Evolutionary conservation across 2,113 vertebrate species (phyloP).

Genomic region (Zosterops lateralis): DNA sequence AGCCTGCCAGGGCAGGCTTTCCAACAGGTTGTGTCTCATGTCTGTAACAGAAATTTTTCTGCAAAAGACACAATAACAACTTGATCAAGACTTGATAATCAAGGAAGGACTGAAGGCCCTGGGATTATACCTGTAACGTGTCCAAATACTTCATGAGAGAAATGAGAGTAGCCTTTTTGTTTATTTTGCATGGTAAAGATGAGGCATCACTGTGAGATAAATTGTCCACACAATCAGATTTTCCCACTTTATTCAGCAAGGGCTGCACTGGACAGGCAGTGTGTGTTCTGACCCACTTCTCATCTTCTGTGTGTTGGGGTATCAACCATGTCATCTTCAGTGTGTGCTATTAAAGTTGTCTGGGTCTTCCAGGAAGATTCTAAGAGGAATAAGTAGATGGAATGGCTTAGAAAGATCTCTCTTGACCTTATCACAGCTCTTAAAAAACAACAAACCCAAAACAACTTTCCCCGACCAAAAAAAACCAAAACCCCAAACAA

Average conservation of each 20-base stretch:
- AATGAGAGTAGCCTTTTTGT: not conserved
- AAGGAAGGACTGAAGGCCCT: not conserved
- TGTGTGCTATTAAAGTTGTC: not conserved
- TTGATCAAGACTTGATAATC: not conserved
- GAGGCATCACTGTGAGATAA: not conserved
- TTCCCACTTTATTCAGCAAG: not conserved
- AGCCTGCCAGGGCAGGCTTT: not conserved
- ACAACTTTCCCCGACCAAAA: too few species aligned
- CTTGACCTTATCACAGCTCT: not conserved
- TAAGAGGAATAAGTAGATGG: not conserved
- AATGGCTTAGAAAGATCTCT: not conserved
- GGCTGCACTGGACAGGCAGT: not conserved
- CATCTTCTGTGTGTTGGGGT: fast-evolving
- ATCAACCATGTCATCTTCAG: not conserved
- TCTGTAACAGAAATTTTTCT: not conserved
- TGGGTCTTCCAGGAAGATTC: not conserved
- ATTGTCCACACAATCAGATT: fast-evolving
- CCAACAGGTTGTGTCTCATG: not conserved
- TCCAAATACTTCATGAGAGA: not conserved
- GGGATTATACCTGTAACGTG: fast-evolving
- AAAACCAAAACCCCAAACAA: not conserved
- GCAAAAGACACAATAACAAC: not conserved
- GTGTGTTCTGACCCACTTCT: not conserved
- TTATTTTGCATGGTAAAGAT: not conserved
- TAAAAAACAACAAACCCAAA: not conserved